Percentiles rank a stretch among this genome's conserved stretches.
Evolutionary conservation across 2,113 vertebrate species (phyloP).

Genomic region (Hippolais icterina): DNA sequence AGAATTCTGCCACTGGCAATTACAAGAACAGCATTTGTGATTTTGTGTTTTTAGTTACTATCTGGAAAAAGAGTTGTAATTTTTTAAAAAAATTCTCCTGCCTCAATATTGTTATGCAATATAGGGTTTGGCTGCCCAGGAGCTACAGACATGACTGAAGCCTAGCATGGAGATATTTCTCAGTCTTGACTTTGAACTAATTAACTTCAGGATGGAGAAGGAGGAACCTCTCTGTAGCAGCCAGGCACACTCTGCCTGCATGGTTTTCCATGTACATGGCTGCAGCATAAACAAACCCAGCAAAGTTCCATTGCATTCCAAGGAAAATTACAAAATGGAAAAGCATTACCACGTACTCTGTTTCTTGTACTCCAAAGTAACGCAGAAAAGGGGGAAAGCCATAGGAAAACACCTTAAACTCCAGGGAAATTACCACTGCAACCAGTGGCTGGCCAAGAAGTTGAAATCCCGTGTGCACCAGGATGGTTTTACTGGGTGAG

Average conservation of each 20-base stretch:
- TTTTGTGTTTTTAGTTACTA: neutral
- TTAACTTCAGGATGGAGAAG: neutral
- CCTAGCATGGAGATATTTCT: neutral
- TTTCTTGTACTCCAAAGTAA: neutral
- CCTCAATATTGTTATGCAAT: neutral
- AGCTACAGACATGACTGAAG: neutral
- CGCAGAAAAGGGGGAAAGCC: neutral
- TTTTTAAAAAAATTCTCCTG: neutral
- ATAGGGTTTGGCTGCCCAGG: neutral
- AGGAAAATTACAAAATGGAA: neutral
- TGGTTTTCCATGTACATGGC: neutral
- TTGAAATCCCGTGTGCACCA: neutral
- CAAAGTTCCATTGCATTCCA: neutral
- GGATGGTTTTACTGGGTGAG: neutral
- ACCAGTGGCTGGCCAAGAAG: neutral
- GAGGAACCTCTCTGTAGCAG: neutral
- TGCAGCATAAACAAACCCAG: neutral
- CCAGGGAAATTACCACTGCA: neutral
- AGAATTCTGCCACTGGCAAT: neutral
- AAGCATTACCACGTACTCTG: neutral
- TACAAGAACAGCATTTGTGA: neutral
- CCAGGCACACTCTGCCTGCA: neutral
- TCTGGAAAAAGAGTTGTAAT: neutral
- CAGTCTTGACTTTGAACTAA: neutral
- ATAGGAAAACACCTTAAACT: neutral